Percentiles rank a stretch among this genome's conserved stretches.
phyloP scores from a whole-genome alignment of 1,140 invertebrate genomes.

The Zaprionus ornatus region DNA sequence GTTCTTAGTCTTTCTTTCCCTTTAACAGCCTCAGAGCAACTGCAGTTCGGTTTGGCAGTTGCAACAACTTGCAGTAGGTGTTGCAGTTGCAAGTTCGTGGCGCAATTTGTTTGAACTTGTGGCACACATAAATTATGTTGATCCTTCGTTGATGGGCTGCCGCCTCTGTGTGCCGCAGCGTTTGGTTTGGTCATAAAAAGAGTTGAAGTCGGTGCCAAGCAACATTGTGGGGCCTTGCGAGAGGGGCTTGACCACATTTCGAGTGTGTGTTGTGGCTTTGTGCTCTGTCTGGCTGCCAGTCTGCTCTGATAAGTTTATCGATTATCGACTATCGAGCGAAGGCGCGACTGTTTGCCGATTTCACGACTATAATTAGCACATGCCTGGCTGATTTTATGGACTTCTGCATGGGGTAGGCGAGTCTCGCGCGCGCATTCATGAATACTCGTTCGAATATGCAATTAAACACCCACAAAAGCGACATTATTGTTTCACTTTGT shows the following conservation, averaged over 20 bases:
- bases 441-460: conserved; percentile 32
- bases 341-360: conserved; percentile 17
- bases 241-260: conserved; percentile 33
- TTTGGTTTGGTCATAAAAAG: conserved; percentile 49
- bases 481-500: conserved; percentile 37
- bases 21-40: background rate
- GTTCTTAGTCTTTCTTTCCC: background rate
- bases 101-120: conserved; percentile 53
- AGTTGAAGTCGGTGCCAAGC: conserved; percentile 54
- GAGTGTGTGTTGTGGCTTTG: conserved; percentile 15
- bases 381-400: background rate
- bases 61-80: background rate
- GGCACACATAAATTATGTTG: conserved; percentile 69
- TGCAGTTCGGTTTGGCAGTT: background rate
- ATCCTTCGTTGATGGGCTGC: conserved; percentile 55
- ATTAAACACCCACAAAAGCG: conserved; percentile 58
- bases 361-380: conserved; percentile 2
- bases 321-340: conserved; percentile 45
- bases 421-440: background rate
- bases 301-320: conserved; percentile 50
- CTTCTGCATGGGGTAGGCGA: background rate
- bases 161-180: conserved; percentile 37
- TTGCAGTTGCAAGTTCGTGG: conserved; percentile 14
- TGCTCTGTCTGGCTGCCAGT: background rate
- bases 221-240: conserved; percentile 50